These are phyloP conservation scores for Aphelinus atriplicis DNA, from an alignment of 1,140 invertebrate species.

Conservation along the genomic window DNA sequence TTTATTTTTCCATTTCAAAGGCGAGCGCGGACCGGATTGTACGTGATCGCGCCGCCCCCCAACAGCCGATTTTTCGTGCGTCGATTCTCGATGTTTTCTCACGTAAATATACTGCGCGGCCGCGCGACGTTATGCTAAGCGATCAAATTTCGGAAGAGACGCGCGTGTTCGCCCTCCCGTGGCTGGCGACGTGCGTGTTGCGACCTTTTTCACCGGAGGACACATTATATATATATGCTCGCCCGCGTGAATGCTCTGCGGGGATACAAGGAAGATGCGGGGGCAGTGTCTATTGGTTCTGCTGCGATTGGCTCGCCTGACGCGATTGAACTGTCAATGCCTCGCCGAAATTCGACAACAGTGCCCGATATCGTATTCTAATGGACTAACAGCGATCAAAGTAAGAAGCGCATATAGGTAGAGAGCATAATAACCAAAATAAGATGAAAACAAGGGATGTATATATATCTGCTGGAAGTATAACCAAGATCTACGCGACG, in stretches of 20 bases:
- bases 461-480: neutral
- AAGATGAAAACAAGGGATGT: neutral
- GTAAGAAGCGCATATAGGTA: too few relatives aligned
- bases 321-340: too few relatives aligned
- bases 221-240: neutral
- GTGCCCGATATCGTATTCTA: too few relatives aligned
- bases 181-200: neutral
- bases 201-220: neutral
- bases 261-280: neutral
- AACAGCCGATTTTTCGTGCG: too few relatives aligned
- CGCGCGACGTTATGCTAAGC: conserved; percentile 5
- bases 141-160: conserved; percentile 4
- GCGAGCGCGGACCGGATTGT: neutral
- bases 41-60: neutral
- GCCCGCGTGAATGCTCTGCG: neutral
- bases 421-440: too few relatives aligned
- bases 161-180: neutral
- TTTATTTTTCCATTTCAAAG: conserved; percentile 7
- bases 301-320: too few relatives aligned
- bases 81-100: neutral
- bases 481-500: too few relatives aligned
- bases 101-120: conserved; percentile 2
- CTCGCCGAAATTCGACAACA: too few relatives aligned
- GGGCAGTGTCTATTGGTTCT: too few relatives aligned
- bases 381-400: too few relatives aligned